Percentiles rank a stretch among this genome's conserved stretches.
Conservation (phyloP, 1,140 invertebrate species). For the Gryllus bimaculatus region DNA sequence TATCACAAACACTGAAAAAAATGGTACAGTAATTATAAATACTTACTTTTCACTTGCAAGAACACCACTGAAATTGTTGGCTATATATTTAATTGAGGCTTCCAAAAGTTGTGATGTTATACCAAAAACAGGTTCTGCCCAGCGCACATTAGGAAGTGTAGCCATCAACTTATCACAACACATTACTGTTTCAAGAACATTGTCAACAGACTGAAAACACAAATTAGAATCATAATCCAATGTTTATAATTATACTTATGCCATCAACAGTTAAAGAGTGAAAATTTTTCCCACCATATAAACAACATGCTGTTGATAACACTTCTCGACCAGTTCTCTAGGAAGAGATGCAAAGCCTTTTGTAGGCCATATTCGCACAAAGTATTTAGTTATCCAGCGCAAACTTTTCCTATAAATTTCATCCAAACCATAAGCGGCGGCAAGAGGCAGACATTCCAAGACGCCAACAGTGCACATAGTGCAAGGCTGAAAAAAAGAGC, state of each 20-base stretch:
- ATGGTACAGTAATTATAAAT: not conserved
- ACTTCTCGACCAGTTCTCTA: constrained; percentile 67
- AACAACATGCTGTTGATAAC: constrained; percentile 69
- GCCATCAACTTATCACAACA: constrained; percentile 58
- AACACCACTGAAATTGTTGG: constrained; percentile 54
- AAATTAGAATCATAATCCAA: not conserved
- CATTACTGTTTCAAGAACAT: constrained; percentile 54
- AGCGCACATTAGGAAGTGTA: constrained; percentile 56
- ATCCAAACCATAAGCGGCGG: constrained; percentile 74
- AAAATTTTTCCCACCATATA: constrained; percentile 44
- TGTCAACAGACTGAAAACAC: constrained; percentile 44
- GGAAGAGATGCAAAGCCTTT: constrained; percentile 73
- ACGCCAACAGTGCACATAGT: constrained; percentile 65
- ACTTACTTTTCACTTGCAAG: constrained; percentile 44
- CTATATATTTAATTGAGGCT: constrained; percentile 50
- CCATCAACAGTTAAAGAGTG: not conserved
- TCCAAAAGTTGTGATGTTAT: constrained; percentile 57
- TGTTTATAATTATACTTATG: not conserved
- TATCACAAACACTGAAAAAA: not conserved
- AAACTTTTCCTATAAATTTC: constrained; percentile 76
- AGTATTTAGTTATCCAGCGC: constrained; percentile 75
- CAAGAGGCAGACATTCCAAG: constrained; percentile 70
- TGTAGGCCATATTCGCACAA: constrained; percentile 75
- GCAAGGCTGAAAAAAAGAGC: constrained; percentile 50
- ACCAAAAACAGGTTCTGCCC: constrained; percentile 58